phyloP scores from a whole-genome alignment of 2,113 vertebrate genomes.

The Oxyura jamaicensis region DNA sequence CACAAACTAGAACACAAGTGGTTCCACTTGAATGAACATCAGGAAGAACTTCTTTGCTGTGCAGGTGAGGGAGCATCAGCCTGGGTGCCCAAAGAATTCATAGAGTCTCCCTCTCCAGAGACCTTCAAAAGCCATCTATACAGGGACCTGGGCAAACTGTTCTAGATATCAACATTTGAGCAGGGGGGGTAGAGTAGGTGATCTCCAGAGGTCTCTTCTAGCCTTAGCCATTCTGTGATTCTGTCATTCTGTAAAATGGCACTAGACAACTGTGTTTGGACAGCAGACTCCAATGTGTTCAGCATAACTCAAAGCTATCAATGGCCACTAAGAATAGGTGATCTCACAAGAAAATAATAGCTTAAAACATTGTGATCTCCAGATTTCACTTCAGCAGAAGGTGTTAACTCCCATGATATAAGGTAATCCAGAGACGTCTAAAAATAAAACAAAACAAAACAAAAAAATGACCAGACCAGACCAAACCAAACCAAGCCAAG shows the following conservation, averaged over 20 bases:
- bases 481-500: rapidly evolving
- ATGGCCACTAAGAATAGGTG: background rate
- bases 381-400: background rate
- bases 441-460: background rate
- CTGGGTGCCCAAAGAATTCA: no score
- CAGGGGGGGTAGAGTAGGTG: background rate
- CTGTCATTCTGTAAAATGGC: background rate
- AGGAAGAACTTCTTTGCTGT: no score
- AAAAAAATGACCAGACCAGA: background rate
- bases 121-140: no score
- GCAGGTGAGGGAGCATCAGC: no score
- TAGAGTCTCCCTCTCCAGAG: no score
- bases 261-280: background rate
- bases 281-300: rapidly evolving
- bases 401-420: background rate
- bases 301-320: background rate
- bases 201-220: background rate
- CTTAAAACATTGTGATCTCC: background rate
- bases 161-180: background rate
- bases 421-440: background rate
- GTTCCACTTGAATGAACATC: no score
- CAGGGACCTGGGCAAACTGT: background rate
- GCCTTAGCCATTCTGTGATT: background rate
- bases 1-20: no score
- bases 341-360: background rate